These are phyloP conservation scores for Troglohyphantes excavatus DNA, from an alignment of 2,888 invertebrate genomes.

Conservation along the genomic window DNA sequence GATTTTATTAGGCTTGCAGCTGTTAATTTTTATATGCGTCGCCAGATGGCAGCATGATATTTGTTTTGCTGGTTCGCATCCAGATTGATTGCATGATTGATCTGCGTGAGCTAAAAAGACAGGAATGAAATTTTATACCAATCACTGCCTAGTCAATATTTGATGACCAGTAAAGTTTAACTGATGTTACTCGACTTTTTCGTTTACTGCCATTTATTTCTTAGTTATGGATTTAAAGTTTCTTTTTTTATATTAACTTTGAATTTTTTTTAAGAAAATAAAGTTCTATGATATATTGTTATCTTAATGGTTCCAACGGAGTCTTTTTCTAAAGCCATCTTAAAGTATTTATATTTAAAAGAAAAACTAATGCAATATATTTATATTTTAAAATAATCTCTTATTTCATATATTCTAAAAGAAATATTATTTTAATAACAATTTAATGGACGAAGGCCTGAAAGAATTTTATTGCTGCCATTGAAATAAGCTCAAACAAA, in stretches of 20 bases:
- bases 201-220: constrained; percentile 74
- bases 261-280: constrained; percentile 5
- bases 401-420: background rate
- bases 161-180: constrained; percentile 75
- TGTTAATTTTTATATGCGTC: constrained; percentile 61
- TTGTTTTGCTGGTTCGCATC: constrained; percentile 16
- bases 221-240: constrained; percentile 29
- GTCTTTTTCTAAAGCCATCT: background rate
- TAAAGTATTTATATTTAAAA: constrained; percentile 49
- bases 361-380: constrained; percentile 5
- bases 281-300: constrained; percentile 39
- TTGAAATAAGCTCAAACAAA: constrained; percentile 47
- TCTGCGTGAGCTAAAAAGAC: constrained; percentile 25
- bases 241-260: background rate
- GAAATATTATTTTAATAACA: constrained; percentile 17
- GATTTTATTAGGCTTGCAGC: constrained; percentile 69
- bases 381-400: constrained; percentile 8
- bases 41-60: constrained; percentile 56
- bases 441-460: background rate
- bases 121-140: constrained; percentile 69
- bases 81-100: constrained; percentile 5
- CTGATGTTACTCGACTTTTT: constrained; percentile 53
- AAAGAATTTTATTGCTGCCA: constrained; percentile 44
- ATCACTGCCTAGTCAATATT: constrained; percentile 77
- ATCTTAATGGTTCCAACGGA: background rate